Conservation (phyloP, 2,888 invertebrate species). For the Leucophora obtusa region DNA sequence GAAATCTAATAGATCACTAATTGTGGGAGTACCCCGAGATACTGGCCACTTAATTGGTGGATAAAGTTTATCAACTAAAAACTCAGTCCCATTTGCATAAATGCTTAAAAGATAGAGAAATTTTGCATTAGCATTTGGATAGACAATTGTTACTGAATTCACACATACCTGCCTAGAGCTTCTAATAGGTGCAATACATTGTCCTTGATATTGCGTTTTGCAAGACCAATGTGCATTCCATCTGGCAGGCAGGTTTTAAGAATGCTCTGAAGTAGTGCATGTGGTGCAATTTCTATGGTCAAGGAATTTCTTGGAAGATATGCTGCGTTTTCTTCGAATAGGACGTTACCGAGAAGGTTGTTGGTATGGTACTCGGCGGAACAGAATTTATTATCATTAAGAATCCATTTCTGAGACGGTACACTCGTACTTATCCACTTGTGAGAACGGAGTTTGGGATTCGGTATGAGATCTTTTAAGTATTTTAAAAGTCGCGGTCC, state of each 20-base stretch:
- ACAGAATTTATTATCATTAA: constrained; percentile 81
- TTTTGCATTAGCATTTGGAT: not conserved
- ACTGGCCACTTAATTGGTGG: constrained; percentile 89
- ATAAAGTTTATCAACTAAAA: constrained; percentile 87
- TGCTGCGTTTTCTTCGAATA: constrained; percentile 83
- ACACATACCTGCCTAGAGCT: constrained; percentile 41
- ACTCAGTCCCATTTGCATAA: constrained; percentile 87
- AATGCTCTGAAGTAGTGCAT: constrained; percentile 84
- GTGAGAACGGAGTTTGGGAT: constrained; percentile 83
- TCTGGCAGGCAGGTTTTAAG: constrained; percentile 82
- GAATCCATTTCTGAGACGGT: constrained; percentile 85
- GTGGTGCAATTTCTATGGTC: constrained; percentile 85
- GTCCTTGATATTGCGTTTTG: constrained; percentile 81
- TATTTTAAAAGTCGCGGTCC: constrained; percentile 84
- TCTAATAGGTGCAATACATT: constrained; percentile 76
- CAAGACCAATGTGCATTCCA: constrained; percentile 81
- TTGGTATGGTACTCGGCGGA: constrained; percentile 94
- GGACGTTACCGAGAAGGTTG: constrained; percentile 83
- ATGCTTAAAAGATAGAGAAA: constrained; percentile 80
- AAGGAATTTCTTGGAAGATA: constrained; percentile 83
- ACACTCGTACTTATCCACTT: constrained; percentile 94
- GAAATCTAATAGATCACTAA: constrained; percentile 92
- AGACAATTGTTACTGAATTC: too few relatives aligned
- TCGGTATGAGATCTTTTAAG: constrained; percentile 82
- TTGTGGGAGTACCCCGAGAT: constrained; percentile 90